Evolutionary conservation across 2,797 vertebrate genomes (phyloP).

Genomic region (Channa striata): DNA sequence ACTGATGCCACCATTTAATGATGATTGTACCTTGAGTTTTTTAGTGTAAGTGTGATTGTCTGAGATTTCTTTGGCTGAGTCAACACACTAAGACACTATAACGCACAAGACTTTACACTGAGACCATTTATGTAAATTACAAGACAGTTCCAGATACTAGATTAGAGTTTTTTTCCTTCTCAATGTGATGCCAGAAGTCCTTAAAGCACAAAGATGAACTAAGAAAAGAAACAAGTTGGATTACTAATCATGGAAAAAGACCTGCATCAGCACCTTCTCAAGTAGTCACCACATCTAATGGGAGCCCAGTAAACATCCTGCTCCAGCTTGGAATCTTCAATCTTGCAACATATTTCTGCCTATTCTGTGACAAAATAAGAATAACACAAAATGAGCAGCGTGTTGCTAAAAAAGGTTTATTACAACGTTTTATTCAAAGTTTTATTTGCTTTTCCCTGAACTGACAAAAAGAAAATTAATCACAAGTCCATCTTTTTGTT

Average conservation of each 20-base stretch:
- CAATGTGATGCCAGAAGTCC: not conserved
- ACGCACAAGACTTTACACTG: not conserved
- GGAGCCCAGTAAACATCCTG: not conserved
- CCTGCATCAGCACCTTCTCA: not conserved
- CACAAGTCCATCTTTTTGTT: not conserved
- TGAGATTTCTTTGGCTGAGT: conserved; percentile 19
- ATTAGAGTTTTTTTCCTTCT: conserved; percentile 5
- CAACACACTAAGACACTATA: conserved; percentile 10
- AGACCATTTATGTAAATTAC: conserved; percentile 8
- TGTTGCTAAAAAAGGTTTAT: not conserved
- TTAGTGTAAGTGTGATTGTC: not conserved
- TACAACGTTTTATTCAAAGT: too few relatives aligned
- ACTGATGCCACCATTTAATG: conserved; percentile 25
- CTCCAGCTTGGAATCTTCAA: not conserved
- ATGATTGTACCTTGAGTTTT: not conserved
- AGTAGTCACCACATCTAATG: not conserved
- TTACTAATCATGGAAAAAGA: not conserved
- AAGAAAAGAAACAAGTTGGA: conserved; percentile 5
- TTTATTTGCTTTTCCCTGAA: not conserved
- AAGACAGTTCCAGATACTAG: not conserved
- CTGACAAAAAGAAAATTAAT: not conserved
- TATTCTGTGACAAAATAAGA: not conserved
- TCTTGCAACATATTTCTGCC: not conserved
- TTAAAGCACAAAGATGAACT: conserved; percentile 10
- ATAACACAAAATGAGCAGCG: not conserved